Base-by-base conservation (phyloP, 2,113 vertebrate genomes). In the Tragelaphus imberbis region DNA sequence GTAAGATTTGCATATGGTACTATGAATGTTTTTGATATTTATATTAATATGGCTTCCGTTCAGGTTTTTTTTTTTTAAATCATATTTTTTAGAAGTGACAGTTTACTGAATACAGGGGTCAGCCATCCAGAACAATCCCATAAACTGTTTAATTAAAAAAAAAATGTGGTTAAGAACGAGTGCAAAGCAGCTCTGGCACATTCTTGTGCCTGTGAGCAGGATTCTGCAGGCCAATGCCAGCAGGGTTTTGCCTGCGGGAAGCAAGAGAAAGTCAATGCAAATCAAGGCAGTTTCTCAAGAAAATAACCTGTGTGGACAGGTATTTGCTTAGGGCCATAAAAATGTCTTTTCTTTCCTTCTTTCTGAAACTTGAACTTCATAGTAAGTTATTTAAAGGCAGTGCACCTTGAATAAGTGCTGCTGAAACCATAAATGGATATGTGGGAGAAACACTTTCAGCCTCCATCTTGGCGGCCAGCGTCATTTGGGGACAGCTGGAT, bases 241-340 rank as follows among this genome's bases (percentile, higher is more conserved):
- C 59, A 96, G 94, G 89, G 59, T 90, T 97, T 96, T 96, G 94
- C 92, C 92, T 95, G 85, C 8, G 33, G 96, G 93, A 94, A 97
- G 51, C 33, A 79, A 96, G 81, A 44, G 71, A 81, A 92, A 97
- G 92, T 96, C 93, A 68, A 85, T 91, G 95, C 95, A 98, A 95
- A 97, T 93, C 79, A 87, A 58, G n/a, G 30, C 63, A 55, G 30
- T 97, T 98, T 96, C 85, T 97, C 88, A 94, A 91, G 90, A 97
- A 97, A 93, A 81, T 90, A 87, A 97, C 95, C 19, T 97, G 97
- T 89, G 33, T 80, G 77, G 68, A 90, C 96, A 98, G 93, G 92
- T 85, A 81, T 93, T 84, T 92, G 82, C 88, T 94, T 89, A 97
- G 75, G 61, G 88, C 58, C 65, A 23, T 71, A 17, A 68, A 96